Percentiles rank a stretch among this genome's conserved stretches.
phyloP scores from a whole-genome alignment of 2,113 vertebrate species.

The Apeltes quadracus region DNA sequence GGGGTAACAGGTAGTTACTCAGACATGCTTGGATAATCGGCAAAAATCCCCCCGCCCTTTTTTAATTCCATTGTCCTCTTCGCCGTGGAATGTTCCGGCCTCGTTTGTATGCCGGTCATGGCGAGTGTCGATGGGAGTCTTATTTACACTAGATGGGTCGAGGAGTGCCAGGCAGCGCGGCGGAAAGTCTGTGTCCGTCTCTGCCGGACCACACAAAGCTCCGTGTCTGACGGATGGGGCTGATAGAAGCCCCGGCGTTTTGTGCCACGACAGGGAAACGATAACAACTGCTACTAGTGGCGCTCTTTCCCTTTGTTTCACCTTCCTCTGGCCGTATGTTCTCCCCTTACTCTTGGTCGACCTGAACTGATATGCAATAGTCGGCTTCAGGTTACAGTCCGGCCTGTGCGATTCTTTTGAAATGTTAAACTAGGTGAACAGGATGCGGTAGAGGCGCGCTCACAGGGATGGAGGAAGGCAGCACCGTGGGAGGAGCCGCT shows the following conservation, averaged over 20 bases:
- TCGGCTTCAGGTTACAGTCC: constrained; percentile 76
- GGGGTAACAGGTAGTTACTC: constrained; percentile 16
- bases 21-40: constrained; percentile 27
- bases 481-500: constrained; percentile 57
- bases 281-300: constrained; percentile 54
- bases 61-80: constrained; percentile 53
- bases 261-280: constrained; percentile 51
- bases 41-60: constrained; percentile 33
- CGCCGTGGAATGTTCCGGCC: constrained; percentile 44
- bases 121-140: constrained; percentile 58
- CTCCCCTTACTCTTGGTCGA: constrained; percentile 55
- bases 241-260: constrained; percentile 64
- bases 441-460: constrained; percentile 57
- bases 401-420: constrained; percentile 76
- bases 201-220: constrained; percentile 32
- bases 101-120: constrained; percentile 62
- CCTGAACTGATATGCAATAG: constrained; percentile 80
- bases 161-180: constrained; percentile 49
- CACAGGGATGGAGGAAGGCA: constrained; percentile 43
- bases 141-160: constrained; percentile 59
- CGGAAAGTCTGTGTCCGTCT: constrained; percentile 57
- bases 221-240: constrained; percentile 60
- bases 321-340: constrained; percentile 58
- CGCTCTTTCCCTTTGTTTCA: constrained; percentile 65
- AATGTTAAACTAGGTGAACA: constrained; percentile 65